Evolutionary conservation across 2,113 vertebrate species (phyloP), one percentile per base, ranked within the genome.

Genomic region (Engystomops pustulosus): DNA sequence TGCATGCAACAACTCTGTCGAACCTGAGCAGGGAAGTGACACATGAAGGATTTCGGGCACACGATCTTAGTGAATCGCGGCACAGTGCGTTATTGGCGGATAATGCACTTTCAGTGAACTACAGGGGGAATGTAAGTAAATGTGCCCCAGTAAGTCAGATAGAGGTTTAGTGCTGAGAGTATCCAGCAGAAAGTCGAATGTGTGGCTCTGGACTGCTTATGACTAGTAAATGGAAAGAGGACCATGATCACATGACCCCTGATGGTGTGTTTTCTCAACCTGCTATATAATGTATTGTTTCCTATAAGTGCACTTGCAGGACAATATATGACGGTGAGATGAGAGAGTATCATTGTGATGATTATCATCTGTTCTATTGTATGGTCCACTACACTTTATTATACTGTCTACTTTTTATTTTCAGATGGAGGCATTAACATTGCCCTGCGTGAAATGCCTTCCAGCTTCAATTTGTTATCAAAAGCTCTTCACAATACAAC

Each of bases 391-490:
- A 68, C 12, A 18, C 30, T 53, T 51, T 69, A 77, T 78, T 84
- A 32, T 41, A 55, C 15, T 25, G 32, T 84, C 30, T 84, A 44
- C 65, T 45, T 47, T 27, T 17, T 76, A 62, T 83, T 38, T 68
- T 68, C 49, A 69, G 12, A 69, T 51, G 6, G 15, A 55, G 30
- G 72, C 62, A 70, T 70, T 69, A 77, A 70, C 34, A 44, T 25
- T 32, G 75, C 62, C 23, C 62, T 45, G 83, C 51, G 38, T 70
- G 83, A 69, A 49, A 70, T 41, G 47, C 20, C 41, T 84, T 55
- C 44, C 17, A 60, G 38, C 25, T 68, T 84, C 34, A 84, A 32
- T 84, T 51, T 78, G 76, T 69, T 78, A 77, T 79, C 60, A 79
- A 84, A 77, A 84, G 82, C 82, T 53, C 20, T 15, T 79, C 47